These are phyloP conservation scores for Philopotamus ludificatus DNA, from an alignment of 1,140 invertebrate species.

Conservation along the genomic window DNA sequence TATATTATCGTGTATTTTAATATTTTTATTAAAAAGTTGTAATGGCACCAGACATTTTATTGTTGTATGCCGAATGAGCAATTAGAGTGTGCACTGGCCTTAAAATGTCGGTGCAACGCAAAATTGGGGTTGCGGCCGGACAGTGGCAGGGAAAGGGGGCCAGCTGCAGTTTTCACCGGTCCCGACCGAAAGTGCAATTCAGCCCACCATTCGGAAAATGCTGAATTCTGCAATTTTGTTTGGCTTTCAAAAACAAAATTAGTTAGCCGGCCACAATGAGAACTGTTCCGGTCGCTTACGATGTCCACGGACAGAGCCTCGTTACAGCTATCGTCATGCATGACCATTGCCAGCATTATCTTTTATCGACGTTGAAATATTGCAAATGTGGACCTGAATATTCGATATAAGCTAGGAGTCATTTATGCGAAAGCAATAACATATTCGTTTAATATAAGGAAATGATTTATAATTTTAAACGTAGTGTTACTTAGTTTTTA, in stretches of 20 bases:
- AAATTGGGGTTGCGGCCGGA: neutral
- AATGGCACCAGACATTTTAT: neutral
- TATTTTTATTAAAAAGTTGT: too few relatives aligned
- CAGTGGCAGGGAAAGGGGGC: neutral
- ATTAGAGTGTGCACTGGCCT: neutral
- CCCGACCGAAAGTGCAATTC: slow-evolving; percentile 8
- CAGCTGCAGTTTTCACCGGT: neutral
- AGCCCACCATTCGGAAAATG: slow-evolving; percentile 1
- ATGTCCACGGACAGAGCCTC: neutral
- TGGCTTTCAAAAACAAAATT: slow-evolving; percentile 14
- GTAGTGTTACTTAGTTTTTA: too few relatives aligned
- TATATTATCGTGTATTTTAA: too few relatives aligned
- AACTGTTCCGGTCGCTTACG: slow-evolving; percentile 5
- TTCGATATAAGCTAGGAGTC: too few relatives aligned
- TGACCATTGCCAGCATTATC: too few relatives aligned
- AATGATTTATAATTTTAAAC: too few relatives aligned
- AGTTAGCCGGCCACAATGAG: slow-evolving; percentile 4
- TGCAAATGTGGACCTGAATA: too few relatives aligned
- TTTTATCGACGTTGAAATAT: too few relatives aligned
- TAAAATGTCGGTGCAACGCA: neutral
- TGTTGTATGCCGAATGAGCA: neutral
- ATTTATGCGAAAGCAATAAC: too few relatives aligned
- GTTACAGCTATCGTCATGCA: too few relatives aligned
- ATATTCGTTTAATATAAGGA: too few relatives aligned
- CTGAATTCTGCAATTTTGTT: slow-evolving; percentile 13